phyloP scores from a whole-genome alignment of 2,113 vertebrate species.

The Oryzias melastigma region DNA sequence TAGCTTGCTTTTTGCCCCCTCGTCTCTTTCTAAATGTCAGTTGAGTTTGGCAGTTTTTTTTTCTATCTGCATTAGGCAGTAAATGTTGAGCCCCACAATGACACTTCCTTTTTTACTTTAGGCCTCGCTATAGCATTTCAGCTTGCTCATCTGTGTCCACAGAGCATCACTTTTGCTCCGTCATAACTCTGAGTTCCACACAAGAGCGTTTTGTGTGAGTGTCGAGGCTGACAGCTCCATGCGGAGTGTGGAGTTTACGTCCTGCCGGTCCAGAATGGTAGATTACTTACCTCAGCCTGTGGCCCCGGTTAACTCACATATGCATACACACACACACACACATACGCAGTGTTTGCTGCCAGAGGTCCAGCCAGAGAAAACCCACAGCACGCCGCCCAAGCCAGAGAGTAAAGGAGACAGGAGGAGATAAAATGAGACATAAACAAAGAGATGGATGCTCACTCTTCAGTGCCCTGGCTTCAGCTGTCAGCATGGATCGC shows the following conservation, averaged over 20 bases:
- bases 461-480: conserved; percentile 59
- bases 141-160: conserved; percentile 1
- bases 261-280: conserved; percentile 51
- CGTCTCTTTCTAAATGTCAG: conserved; percentile 62
- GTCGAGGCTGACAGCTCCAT: conserved; percentile 54
- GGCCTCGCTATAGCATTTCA: neutral
- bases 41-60: conserved; percentile 11
- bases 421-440: conserved; percentile 62
- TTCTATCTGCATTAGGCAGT: conserved; percentile 44
- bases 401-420: conserved; percentile 28
- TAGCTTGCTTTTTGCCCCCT: conserved; percentile 27
- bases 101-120: conserved; percentile 14
- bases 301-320: conserved; percentile 49
- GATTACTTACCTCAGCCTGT: conserved; percentile 43
- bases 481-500: conserved; percentile 56
- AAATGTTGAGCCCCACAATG: conserved; percentile 62
- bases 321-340: conserved; percentile 10
- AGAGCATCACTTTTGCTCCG: conserved; percentile 15
- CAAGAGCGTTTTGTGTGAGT: conserved; percentile 5
- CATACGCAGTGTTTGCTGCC: conserved; percentile 37
- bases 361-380: conserved; percentile 61
- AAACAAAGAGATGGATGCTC: conserved; percentile 73
- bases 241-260: conserved; percentile 43
- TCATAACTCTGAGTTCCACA: conserved; percentile 15
- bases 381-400: conserved; percentile 37